These are phyloP conservation scores for Argynnis bischoffii DNA, from an alignment of 2,888 invertebrate species.

Conservation along the genomic window DNA sequence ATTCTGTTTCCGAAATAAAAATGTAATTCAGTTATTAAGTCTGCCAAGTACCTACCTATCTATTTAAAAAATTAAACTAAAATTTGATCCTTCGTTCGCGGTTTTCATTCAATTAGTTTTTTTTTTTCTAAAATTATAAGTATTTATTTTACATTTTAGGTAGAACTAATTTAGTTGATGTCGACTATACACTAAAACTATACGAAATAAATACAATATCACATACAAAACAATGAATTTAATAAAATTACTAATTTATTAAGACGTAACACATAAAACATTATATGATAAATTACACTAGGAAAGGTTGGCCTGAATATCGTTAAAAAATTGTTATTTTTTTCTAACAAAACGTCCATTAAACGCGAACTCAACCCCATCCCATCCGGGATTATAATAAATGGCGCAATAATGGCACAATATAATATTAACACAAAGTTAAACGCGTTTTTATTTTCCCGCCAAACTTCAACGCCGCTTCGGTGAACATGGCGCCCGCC, in stretches of 20 bases:
- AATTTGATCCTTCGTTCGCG: no score
- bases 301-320: conserved; percentile 51
- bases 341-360: conserved; percentile 79
- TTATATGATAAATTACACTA: conserved; percentile 35
- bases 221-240: neutral
- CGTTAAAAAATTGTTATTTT: conserved; percentile 68
- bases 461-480: conserved; percentile 70
- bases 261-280: conserved; percentile 20
- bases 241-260: neutral
- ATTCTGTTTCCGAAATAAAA: no score
- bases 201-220: neutral
- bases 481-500: conserved; percentile 57
- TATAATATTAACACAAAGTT: conserved; percentile 83
- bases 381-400: conserved; percentile 80
- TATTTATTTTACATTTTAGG: no score
- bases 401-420: conserved; percentile 81
- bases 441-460: conserved; percentile 80
- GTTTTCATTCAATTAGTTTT: no score
- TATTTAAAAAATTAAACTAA: no score
- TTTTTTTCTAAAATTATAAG: no score
- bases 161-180: no score
- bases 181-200: no score
- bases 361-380: conserved; percentile 75
- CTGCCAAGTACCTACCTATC: no score
- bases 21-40: no score